Base-by-base conservation (phyloP, 2,888 invertebrate species). In the Galerucella nymphaeae region DNA sequence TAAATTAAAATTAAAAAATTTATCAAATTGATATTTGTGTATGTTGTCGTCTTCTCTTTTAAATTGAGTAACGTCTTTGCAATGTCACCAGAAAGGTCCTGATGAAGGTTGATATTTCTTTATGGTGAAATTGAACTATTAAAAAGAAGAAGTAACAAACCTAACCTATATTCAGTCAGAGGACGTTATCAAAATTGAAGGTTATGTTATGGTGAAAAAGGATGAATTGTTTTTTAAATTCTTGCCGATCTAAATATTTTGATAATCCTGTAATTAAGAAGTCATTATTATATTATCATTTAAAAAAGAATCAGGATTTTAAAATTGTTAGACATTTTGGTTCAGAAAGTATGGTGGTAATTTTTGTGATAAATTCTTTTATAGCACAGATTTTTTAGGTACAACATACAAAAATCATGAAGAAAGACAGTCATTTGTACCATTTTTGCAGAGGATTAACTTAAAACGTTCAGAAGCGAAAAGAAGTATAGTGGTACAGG, bases 401-500 rank as follows among this genome's bases (percentile, higher is more conserved):
- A 59, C 62, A 9, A 3, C 16, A 58, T 11, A 10, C 13, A 14
- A 68, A 66, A 63, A 66, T 70, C 59, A 11, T 14, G 58, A 42
- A 64, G 23, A 42, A 23, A 45, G n/a, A 41, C 41, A 66, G 59
- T 65, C 70, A 55, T 84, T 83, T 76, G 55, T 83, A 63, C 82
- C 85, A 9, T 86, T 93, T 85, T 89, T 92, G 73, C 89, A 91
- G 72, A 85, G 91, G 76, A 86, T 92, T 59, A 85, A 87, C 53
- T 85, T 86, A 30, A 89, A 93, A 77, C 89, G 91, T 83, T 83
- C 85, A 2, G 90, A 95, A 84, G 94, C 95, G 0, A 87, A 86
- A 66, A 89, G 90, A 73, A 94, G 93, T 85, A 87, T 95, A 70
- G 86, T 95, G 45, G 91, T 96, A 6, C 94, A 95, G 87, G 92